A percentile compares a stretch with the other conserved stretches of the same genome.
These are phyloP conservation scores for Drosophila fulvimacula DNA, from an alignment of 2,888 invertebrate species.

Conservation along the genomic window DNA sequence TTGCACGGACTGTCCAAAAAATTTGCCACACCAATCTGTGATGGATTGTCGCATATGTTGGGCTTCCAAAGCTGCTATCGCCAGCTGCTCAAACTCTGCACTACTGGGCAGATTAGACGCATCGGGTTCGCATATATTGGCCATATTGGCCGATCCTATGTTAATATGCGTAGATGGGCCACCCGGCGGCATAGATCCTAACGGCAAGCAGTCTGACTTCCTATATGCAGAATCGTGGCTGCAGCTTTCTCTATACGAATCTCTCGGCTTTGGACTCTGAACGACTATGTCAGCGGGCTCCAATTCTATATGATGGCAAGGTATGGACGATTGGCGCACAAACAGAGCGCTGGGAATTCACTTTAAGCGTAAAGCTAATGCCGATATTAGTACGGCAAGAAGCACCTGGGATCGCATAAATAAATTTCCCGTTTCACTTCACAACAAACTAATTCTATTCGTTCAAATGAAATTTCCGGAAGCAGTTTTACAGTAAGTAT, in stretches of 20 bases:
- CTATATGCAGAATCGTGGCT: constrained; percentile 49
- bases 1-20: constrained; percentile 46
- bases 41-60: constrained; percentile 51
- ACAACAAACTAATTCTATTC: constrained; percentile 54
- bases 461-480: constrained; percentile 63
- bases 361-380: constrained; percentile 58
- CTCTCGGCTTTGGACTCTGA: constrained; percentile 86
- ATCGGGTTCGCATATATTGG: constrained; percentile 56
- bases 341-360: constrained; percentile 45
- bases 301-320: constrained; percentile 46
- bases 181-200: constrained; percentile 57
- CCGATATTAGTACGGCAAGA: constrained; percentile 43
- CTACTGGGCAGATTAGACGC: constrained; percentile 55
- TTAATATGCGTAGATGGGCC: constrained; percentile 61
- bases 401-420: constrained; percentile 58
- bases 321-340: constrained; percentile 44
- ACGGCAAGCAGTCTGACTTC: constrained; percentile 83
- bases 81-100: constrained; percentile 34
- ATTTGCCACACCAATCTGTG: constrained; percentile 19
- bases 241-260: constrained; percentile 54
- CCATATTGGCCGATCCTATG: constrained; percentile 58
- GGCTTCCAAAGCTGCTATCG: constrained; percentile 50
- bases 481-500: constrained; percentile 52
- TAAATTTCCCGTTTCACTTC: constrained; percentile 54
- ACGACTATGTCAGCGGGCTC: constrained; percentile 46